These are phyloP conservation scores for Micrasema longulum DNA, from an alignment of 1,140 invertebrate species.

Conservation along the genomic window DNA sequence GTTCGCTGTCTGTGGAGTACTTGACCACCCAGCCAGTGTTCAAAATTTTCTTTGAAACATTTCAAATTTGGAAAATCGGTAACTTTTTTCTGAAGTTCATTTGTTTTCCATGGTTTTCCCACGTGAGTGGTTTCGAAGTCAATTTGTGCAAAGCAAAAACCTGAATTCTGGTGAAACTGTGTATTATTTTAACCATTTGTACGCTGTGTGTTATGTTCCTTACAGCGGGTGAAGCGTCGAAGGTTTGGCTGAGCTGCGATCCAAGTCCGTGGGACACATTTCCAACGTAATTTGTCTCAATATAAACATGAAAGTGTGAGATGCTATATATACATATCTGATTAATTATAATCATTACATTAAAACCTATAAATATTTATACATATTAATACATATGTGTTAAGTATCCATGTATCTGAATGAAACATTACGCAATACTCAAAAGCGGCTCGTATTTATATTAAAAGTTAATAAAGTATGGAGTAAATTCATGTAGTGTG, in stretches of 20 bases:
- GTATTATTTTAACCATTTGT: slow-evolving; percentile 46
- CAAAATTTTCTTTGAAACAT: slow-evolving; percentile 10
- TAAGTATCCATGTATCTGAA: slow-evolving; percentile 53
- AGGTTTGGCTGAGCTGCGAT: slow-evolving; percentile 40
- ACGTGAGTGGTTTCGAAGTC: neutral
- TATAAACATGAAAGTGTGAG: slow-evolving; percentile 55
- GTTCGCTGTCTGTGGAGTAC: neutral
- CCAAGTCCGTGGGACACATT: slow-evolving; percentile 36
- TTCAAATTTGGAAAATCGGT: slow-evolving; percentile 23
- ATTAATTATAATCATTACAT: slow-evolving; percentile 53
- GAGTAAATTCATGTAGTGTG: slow-evolving; percentile 28
- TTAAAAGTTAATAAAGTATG: no score
- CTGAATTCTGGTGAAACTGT: slow-evolving; percentile 4
- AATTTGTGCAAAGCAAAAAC: neutral
- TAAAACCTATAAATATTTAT: slow-evolving; percentile 53
- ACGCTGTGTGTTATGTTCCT: slow-evolving; percentile 54
- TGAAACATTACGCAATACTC: slow-evolving; percentile 34
- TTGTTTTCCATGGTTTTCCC: neutral
- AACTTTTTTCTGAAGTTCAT: slow-evolving; percentile 15
- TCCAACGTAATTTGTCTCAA: slow-evolving; percentile 54
- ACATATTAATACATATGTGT: slow-evolving; percentile 46
- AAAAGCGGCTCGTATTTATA: no score
- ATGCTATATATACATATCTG: slow-evolving; percentile 54
- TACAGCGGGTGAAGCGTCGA: slow-evolving; percentile 46
- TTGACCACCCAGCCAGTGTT: slow-evolving; percentile 10